Conservation (phyloP, 2,113 vertebrate genomes). For the Solea senegalensis region DNA sequence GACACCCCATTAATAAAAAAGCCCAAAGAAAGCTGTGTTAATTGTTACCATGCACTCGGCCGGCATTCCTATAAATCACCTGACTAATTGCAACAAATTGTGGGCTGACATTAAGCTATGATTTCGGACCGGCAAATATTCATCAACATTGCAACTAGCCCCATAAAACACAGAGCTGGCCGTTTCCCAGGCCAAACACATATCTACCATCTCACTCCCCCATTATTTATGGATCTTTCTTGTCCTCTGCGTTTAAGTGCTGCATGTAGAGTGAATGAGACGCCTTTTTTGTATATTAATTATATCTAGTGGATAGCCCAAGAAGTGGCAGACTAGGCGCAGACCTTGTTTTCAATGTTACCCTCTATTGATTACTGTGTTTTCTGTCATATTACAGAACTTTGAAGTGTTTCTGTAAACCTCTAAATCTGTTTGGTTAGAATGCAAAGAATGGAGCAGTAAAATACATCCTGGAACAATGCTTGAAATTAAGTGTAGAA, state of each 20-base stretch:
- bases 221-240: slow-evolving; percentile 80
- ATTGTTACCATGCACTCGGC: slow-evolving; percentile 81
- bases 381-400: slow-evolving; percentile 40
- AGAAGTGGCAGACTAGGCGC: slow-evolving; percentile 48
- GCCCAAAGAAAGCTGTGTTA: slow-evolving; percentile 78
- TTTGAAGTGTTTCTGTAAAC: slow-evolving; percentile 39
- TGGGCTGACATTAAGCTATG: slow-evolving; percentile 85
- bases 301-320: slow-evolving; percentile 45
- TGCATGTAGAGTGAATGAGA: slow-evolving; percentile 71
- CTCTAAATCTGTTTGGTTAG: slow-evolving; percentile 7
- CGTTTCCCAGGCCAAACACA: slow-evolving; percentile 76
- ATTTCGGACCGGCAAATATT: slow-evolving; percentile 83
- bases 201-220: slow-evolving; percentile 69
- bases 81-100: slow-evolving; percentile 85
- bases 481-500: slow-evolving; percentile 10
- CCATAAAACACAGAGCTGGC: slow-evolving; percentile 78
- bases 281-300: slow-evolving; percentile 75
- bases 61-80: slow-evolving; percentile 83
- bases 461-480: slow-evolving; percentile 1
- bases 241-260: slow-evolving; percentile 76
- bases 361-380: slow-evolving; percentile 58
- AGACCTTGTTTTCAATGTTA: slow-evolving; percentile 60
- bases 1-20: slow-evolving; percentile 83
- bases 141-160: slow-evolving; percentile 81
- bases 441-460: slow-evolving; percentile 2